phyloP scores from a whole-genome alignment of 2,888 invertebrate genomes.

The Zele albiditarsus region DNA sequence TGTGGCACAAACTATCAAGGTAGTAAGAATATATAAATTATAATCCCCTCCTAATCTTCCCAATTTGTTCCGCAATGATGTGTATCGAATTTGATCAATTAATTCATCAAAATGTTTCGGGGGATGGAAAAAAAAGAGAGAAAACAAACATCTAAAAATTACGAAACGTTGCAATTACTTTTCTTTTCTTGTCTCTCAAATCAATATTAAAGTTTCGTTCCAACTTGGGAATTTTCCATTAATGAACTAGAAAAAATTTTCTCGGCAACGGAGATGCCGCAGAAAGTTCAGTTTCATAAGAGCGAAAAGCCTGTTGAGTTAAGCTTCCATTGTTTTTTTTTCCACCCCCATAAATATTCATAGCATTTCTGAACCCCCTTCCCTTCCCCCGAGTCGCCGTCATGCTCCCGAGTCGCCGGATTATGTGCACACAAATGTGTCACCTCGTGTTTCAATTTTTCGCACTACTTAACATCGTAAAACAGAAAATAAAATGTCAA shows the following conservation, averaged over 20 bases:
- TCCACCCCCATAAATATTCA: not conserved
- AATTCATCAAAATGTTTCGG: too few relatives aligned
- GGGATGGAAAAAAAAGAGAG: not conserved
- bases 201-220: not conserved
- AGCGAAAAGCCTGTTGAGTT: not conserved
- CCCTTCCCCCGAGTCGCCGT: too few relatives aligned
- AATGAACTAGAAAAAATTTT: not conserved
- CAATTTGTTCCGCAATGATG: too few relatives aligned
- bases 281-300: not conserved
- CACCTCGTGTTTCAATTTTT: not conserved
- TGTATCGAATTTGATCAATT: too few relatives aligned
- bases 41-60: too few relatives aligned
- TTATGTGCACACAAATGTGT: not conserved
- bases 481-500: slow-evolving; percentile 16
- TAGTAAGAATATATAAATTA: too few relatives aligned
- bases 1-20: too few relatives aligned
- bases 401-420: too few relatives aligned
- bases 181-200: not conserved
- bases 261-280: not conserved
- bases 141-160: not conserved
- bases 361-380: not conserved
- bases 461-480: not conserved
- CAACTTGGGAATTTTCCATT: not conserved
- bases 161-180: not conserved
- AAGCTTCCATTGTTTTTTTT: not conserved